Base-by-base conservation (phyloP, 1,140 invertebrate species). In the Bicyclus anynana region DNA sequence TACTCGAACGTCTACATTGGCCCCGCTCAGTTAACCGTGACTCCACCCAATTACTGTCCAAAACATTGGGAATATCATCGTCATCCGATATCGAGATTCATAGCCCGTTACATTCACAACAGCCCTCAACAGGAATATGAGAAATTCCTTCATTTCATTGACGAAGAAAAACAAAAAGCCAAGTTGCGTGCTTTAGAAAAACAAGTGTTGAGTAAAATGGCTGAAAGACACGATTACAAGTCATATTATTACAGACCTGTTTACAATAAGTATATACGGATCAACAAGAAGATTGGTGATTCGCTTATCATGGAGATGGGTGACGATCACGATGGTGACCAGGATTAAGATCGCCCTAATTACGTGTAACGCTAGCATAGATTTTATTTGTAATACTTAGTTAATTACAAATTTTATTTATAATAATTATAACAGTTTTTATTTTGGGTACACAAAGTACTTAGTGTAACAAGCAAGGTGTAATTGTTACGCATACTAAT, bases 61-160 rank as follows among this genome's bases (percentile, higher is more conserved):
- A 92, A 96, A 79, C 85, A 94, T 71, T 96, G 93, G 93, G 96
- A 97, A 90, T 97, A 97, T 85, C 90, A 94, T 62, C 92, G 88
- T 93, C 91, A 94, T 80, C 96, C 96, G 5, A 95, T 97, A 50
- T 91, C 94, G 0, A 90, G 95, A 71, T 97, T 94, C 73, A 84
- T 97, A 21, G 88, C 92, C 7, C 91, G 90, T 40, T 94, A 96
- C 69, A 60, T 80, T 17, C 74, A 80, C 60, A 67, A 62, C 38
- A 72, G 44, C 42, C 74, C 77, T 2, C 74, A 80, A 27, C 91
- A 96, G 82, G 91, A 94, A 38, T 97, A 97, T 87, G 96, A 97
- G 77, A 96, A 94, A 77, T 91, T 89, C 58, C 75, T 94, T 74
- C 91, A 94, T 77, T 82, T 87, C 48, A 38, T 95, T 0, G 94